Conservation (phyloP, 2,888 invertebrate species). For the Ganaspis brasiliensis region DNA sequence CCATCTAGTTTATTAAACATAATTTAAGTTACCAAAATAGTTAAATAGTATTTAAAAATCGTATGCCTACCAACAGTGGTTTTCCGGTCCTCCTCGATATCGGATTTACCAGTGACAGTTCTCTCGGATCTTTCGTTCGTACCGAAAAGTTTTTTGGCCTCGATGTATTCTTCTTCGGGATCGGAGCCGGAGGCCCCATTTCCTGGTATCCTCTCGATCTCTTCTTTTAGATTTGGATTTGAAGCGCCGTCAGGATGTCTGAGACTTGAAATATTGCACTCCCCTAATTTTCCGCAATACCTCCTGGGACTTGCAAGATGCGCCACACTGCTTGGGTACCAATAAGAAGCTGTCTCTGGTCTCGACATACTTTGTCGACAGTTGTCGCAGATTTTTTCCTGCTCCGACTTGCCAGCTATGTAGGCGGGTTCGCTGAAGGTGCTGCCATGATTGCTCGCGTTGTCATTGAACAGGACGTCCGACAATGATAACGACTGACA, state of each 20-base stretch:
- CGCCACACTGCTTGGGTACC: conserved; percentile 82
- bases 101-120: conserved; percentile 79
- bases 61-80: no score
- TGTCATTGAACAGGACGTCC: conserved; percentile 86
- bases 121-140: conserved; percentile 75
- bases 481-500: conserved; percentile 88
- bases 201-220: conserved; percentile 84
- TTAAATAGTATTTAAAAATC: no score
- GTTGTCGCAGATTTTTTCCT: conserved; percentile 89
- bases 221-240: conserved; percentile 92
- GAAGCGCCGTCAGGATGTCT: conserved; percentile 96
- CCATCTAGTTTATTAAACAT: no score
- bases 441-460: conserved; percentile 88
- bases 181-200: conserved; percentile 85
- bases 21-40: no score
- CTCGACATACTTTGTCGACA: conserved; percentile 87
- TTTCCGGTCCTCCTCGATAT: conserved; percentile 77
- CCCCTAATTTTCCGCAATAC: conserved; percentile 84
- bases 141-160: conserved; percentile 79
- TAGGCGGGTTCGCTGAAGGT: conserved; percentile 94
- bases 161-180: conserved; percentile 81
- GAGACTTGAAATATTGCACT: conserved; percentile 85
- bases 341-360: conserved; percentile 86
- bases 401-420: conserved; percentile 80
- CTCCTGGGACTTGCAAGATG: conserved; percentile 85